Evolutionary conservation across 2,888 invertebrate genomes (phyloP).

Genomic region (Dysmachus trigonus): DNA sequence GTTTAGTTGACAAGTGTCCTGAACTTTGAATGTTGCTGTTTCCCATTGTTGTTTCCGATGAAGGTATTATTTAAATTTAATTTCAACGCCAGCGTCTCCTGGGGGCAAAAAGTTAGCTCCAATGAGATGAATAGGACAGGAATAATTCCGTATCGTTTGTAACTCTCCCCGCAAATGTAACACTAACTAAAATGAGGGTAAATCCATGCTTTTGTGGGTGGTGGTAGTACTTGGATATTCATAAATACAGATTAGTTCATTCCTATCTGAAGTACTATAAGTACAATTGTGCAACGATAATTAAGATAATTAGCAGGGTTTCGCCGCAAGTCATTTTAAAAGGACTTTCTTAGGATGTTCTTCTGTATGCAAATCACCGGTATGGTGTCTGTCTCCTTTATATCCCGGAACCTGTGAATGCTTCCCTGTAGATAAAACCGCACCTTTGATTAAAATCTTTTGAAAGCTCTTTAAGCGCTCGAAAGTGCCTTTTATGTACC

Average conservation of each 20-base stretch:
- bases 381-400: not conserved
- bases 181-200: not conserved
- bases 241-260: not conserved
- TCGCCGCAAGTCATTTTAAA: not conserved
- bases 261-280: not conserved
- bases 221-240: not conserved
- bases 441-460: not conserved
- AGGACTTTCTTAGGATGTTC: not conserved
- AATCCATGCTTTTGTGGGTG: not conserved
- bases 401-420: not conserved
- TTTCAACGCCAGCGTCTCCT: not conserved
- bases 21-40: not conserved
- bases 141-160: not conserved
- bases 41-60: not conserved
- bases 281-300: not conserved
- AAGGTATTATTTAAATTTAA: not conserved
- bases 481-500: not conserved
- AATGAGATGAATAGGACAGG: not conserved
- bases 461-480: not conserved
- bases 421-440: not conserved
- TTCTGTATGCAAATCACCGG: not conserved
- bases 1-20: not conserved
- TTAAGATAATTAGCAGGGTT: not conserved
- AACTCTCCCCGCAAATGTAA: not conserved
- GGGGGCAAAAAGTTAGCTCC: not conserved